These are phyloP conservation scores for Colossoma macropomum DNA, from an alignment of 2,113 vertebrate genomes.

Conservation along the genomic window DNA sequence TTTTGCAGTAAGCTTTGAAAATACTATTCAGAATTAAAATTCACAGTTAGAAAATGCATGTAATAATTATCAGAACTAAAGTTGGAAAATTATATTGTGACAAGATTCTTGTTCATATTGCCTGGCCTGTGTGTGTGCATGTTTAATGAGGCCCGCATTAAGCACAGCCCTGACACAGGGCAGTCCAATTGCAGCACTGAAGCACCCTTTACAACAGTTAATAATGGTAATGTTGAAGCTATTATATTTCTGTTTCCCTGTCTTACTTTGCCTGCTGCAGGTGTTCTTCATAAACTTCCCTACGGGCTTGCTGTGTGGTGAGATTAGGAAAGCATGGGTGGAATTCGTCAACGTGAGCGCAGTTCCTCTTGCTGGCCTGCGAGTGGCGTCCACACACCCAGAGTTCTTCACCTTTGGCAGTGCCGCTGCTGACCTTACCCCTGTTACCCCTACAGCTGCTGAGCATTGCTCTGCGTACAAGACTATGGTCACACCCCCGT, in stretches of 20 bases:
- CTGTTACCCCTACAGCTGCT: constrained; percentile 85
- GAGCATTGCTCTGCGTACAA: constrained; percentile 95
- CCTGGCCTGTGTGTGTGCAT: neutral
- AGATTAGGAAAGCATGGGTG: constrained; percentile 94
- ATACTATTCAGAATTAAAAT: too few relatives aligned
- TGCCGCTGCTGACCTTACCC: constrained; percentile 80
- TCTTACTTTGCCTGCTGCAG: constrained; percentile 66
- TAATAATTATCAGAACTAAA: too few relatives aligned
- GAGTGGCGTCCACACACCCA: constrained; percentile 91
- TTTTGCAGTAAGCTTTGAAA: too few relatives aligned
- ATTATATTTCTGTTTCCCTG: neutral
- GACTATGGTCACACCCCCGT: constrained; percentile 81
- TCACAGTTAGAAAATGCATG: too few relatives aligned
- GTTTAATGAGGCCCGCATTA: neutral
- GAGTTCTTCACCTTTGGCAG: constrained; percentile 96
- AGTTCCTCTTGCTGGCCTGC: constrained; percentile 86
- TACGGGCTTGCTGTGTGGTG: constrained; percentile 94
- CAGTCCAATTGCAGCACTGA: neutral
- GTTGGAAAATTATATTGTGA: too few relatives aligned
- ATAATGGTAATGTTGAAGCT: neutral
- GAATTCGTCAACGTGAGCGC: constrained; percentile 95
- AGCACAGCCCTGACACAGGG: neutral
- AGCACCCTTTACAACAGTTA: neutral
- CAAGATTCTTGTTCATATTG: too few relatives aligned
- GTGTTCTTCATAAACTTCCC: constrained; percentile 99